Conservation (phyloP, 2,888 invertebrate species). For the Synanthedon formicaeformis region DNA sequence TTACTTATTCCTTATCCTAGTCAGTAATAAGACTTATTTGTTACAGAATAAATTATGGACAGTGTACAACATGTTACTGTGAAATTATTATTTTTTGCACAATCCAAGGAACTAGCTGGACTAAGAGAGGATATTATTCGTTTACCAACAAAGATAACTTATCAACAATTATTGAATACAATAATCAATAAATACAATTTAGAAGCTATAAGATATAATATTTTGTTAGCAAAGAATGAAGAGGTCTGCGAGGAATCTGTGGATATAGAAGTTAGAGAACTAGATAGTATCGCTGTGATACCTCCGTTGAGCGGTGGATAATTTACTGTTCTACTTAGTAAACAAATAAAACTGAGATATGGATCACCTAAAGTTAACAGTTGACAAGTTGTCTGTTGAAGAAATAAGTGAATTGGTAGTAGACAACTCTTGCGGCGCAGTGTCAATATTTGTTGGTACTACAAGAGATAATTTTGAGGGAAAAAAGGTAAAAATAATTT, state of each 20-base stretch:
- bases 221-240: slow-evolving; percentile 88
- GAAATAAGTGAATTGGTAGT: slow-evolving; percentile 75
- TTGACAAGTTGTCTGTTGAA: slow-evolving; percentile 76
- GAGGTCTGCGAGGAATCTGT: slow-evolving; percentile 74
- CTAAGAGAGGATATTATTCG: slow-evolving; percentile 65
- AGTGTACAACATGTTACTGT: slow-evolving; percentile 65
- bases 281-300: slow-evolving; percentile 90
- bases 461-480: slow-evolving; percentile 87
- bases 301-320: slow-evolving; percentile 95
- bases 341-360: slow-evolving; percentile 37
- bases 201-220: slow-evolving; percentile 73
- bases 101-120: slow-evolving; percentile 86
- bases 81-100: slow-evolving; percentile 89
- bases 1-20: too few species aligned
- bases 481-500: slow-evolving; percentile 70
- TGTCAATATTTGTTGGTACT: slow-evolving; percentile 90
- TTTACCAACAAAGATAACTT: slow-evolving; percentile 64
- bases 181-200: slow-evolving; percentile 75
- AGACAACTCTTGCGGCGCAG: slow-evolving; percentile 85
- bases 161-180: slow-evolving; percentile 69
- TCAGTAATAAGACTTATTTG: background rate
- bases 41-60: slow-evolving; percentile 43
- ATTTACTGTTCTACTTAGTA: slow-evolving; percentile 10
- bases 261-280: slow-evolving; percentile 69
- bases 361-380: slow-evolving; percentile 78